Conservation (phyloP, 2,113 vertebrate genomes). For the Erythrocercus mccallii region DNA sequence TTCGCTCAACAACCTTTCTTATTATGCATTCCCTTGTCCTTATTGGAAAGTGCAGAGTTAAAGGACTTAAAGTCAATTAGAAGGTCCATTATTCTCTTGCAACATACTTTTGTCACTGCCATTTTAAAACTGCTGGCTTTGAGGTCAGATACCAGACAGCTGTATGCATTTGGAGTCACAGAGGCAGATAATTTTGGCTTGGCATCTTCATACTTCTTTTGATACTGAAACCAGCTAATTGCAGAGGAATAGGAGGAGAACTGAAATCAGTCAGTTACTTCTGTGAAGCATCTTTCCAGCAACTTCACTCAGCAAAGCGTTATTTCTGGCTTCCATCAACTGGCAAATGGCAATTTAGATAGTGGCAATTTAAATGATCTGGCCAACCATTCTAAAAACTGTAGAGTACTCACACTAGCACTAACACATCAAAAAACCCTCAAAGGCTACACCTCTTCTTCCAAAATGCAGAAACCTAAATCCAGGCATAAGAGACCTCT, state of each 20-base stretch:
- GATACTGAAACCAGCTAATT: neutral
- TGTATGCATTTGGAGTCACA: neutral
- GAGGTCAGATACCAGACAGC: neutral
- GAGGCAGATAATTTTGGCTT: neutral
- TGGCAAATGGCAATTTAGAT: conserved; percentile 20
- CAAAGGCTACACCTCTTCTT: neutral
- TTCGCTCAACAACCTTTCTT: neutral
- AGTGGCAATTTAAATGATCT: neutral
- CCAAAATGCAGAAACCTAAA: neutral
- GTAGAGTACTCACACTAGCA: neutral
- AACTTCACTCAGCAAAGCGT: neutral
- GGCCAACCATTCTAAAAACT: neutral
- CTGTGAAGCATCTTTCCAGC: neutral
- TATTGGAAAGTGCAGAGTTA: neutral
- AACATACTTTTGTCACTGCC: neutral
- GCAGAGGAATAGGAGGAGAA: neutral
- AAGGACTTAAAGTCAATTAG: neutral
- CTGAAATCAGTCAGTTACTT: neutral
- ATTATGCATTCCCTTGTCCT: neutral
- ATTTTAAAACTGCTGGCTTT: neutral
- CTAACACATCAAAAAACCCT: neutral
- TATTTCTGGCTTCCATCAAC: conserved; percentile 40
- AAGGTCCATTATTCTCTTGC: neutral
- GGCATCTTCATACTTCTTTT: neutral
- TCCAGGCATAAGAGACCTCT: neutral